Base-by-base conservation (phyloP, 2,888 invertebrate genomes). In the Lottia scabra region DNA sequence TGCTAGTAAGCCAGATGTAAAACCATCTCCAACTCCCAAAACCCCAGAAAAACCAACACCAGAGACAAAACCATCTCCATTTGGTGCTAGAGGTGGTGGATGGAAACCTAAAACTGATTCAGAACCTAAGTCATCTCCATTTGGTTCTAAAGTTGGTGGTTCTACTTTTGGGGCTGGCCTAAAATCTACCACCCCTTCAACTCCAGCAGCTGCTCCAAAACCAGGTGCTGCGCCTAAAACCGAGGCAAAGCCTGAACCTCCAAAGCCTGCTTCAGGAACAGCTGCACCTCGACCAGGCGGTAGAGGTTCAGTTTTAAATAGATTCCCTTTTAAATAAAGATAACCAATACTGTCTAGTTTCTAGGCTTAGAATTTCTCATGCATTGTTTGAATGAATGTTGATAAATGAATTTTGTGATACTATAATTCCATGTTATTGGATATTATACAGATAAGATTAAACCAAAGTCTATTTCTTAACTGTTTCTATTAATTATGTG, bases 111-210 rank as follows among this genome's bases (percentile, higher is more conserved):
- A 45, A n/a, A 48, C 67, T 48, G 27, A 26, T 1, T 13, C 30
- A 56, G 67, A 45, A 48, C 30, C 67, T 27, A 67, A 67, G 67
- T 62, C 69, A 19, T 46, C 44, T 23, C 67, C 71, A 38, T 43
- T 63, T n/a, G 27, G 44, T 43, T 26, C 67, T 44, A 30, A 8
- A 30, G 19, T 63, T 27, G 27, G 63, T 16, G 45, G 43, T 62
- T 15, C 27, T 43, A 56, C 65, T 48, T 26, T 66, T 23, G 69
- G n/a, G 23, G 63, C 69, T 10, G 27, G 44, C 44, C 44, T 38
- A 62, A 26, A 38, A 23, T n/a, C 68, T 10, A 62, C 23, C 23
- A 44, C 64, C 30, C 23, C 68, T 45, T 5, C 67, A 27, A 26
- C 63, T 15, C 15, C 69, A 30, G 44, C 65, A 26, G n/a, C 65